A percentile compares a stretch with the other conserved stretches of the same genome.
Evolutionary conservation across 2,113 vertebrate species (phyloP).

Genomic region (Psettodes erumei): DNA sequence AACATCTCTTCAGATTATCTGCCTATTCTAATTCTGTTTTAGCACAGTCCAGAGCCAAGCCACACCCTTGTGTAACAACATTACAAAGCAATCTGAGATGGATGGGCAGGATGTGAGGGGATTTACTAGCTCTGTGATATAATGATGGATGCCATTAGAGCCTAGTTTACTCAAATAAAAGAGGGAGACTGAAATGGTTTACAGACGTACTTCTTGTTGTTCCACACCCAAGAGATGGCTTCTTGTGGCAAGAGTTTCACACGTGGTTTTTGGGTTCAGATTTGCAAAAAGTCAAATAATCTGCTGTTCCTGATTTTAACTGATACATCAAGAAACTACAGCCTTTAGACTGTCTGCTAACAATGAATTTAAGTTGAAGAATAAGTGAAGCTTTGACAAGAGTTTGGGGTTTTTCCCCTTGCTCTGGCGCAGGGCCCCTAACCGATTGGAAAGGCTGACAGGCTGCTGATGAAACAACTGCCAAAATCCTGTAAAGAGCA

Average conservation of each 20-base stretch:
- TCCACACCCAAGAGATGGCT: not conserved
- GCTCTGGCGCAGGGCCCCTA: conserved; percentile 1
- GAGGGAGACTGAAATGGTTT: not conserved
- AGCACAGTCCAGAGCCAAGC: conserved; percentile 18
- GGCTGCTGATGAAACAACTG: conserved; percentile 42
- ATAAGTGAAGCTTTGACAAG: conserved; percentile 12
- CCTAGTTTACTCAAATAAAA: conserved; percentile 21
- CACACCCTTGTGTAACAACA: conserved; percentile 69
- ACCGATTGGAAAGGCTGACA: conserved; percentile 49
- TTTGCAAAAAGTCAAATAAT: not conserved
- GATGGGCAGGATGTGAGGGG: conserved; percentile 47
- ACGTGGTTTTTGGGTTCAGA: not conserved
- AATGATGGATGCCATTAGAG: conserved; percentile 46
- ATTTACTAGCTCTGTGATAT: conserved; percentile 41
- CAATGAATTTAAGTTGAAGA: not conserved
- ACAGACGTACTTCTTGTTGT: conserved; percentile 5
- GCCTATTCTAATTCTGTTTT: conserved; percentile 49
- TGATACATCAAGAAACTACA: not conserved
- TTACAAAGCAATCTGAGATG: conserved; percentile 56
- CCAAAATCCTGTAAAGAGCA: conserved; percentile 40
- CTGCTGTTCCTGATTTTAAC: not conserved
- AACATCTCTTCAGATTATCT: conserved; percentile 24
- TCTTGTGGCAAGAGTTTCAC: not conserved
- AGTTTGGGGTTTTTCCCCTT: conserved; percentile 32
- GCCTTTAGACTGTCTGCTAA: not conserved